Percentiles rank a stretch among this genome's conserved stretches.
phyloP scores from a whole-genome alignment of 64 coral and sea anemone genomes.

The Montipora sp. region DNA sequence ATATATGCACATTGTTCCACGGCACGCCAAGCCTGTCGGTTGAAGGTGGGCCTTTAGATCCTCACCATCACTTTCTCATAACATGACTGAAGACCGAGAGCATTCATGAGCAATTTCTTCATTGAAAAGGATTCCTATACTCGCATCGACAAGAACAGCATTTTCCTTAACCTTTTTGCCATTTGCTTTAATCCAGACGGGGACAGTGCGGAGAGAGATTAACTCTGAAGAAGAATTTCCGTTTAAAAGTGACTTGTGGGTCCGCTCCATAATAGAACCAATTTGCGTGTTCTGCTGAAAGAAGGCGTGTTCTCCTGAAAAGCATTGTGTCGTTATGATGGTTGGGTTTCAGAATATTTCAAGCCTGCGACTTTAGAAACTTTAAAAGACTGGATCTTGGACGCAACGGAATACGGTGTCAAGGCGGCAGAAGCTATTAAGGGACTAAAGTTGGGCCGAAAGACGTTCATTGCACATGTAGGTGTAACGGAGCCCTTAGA shows the following conservation, averaged over 20 bases:
- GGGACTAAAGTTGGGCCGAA: not conserved
- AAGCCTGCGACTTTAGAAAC: not conserved
- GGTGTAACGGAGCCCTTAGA: not conserved
- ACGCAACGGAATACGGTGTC: not conserved
- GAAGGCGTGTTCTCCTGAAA: no score
- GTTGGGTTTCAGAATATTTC: no score
- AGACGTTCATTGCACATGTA: not conserved
- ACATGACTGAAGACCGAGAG: not conserved
- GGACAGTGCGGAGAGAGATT: not conserved
- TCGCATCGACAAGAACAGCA: conserved; percentile 37
- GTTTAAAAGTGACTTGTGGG: not conserved
- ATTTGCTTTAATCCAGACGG: not conserved
- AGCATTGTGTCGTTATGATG: no score
- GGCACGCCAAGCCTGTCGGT: no score
- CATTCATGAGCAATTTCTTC: conserved; percentile 38
- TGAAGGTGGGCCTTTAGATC: not conserved
- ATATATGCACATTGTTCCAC: no score
- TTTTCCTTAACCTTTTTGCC: not conserved
- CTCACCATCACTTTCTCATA: conserved; percentile 34
- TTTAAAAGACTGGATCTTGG: not conserved
- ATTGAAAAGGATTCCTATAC: conserved; percentile 58
- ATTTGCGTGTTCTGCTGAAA: no score
- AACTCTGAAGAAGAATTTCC: not conserved
- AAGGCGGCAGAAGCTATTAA: conserved; percentile 27
- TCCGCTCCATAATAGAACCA: not conserved